Evolutionary conservation across 2,888 invertebrate genomes (phyloP).

Genomic region (Drosophila formosana): DNA sequence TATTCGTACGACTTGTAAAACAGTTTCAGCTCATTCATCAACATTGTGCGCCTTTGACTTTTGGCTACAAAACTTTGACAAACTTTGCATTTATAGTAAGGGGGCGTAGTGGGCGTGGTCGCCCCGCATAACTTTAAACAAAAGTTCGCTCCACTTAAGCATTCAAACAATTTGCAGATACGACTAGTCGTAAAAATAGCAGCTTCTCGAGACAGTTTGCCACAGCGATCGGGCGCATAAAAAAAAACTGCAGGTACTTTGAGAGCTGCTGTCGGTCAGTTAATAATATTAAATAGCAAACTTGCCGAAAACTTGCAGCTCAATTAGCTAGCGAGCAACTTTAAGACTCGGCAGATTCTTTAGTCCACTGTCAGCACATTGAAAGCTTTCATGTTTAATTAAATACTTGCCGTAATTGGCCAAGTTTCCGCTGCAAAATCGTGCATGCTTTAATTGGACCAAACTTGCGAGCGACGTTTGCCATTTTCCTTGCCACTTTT

Average conservation of each 20-base stretch:
- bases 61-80: slow-evolving; percentile 73
- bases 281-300: not conserved
- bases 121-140: slow-evolving; percentile 36
- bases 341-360: not conserved
- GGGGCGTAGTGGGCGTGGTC: too few species aligned
- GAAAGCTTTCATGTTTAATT: slow-evolving; percentile 5
- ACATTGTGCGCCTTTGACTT: slow-evolving; percentile 71
- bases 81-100: slow-evolving; percentile 55
- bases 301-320: not conserved
- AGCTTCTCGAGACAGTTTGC: not conserved
- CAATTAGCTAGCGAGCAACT: not conserved
- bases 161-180: slow-evolving; percentile 45
- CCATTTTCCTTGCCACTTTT: slow-evolving; percentile 3
- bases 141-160: slow-evolving; percentile 41
- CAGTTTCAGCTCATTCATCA: slow-evolving; percentile 68
- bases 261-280: not conserved
- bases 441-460: not conserved
- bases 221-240: slow-evolving; percentile 1
- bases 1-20: slow-evolving; percentile 32
- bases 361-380: not conserved
- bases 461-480: not conserved
- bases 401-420: slow-evolving; percentile 23
- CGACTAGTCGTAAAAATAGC: slow-evolving; percentile 29
- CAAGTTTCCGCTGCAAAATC: not conserved
- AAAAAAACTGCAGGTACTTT: not conserved